phyloP scores from a whole-genome alignment of 1,140 invertebrate genomes.

The Papilio helenus region DNA sequence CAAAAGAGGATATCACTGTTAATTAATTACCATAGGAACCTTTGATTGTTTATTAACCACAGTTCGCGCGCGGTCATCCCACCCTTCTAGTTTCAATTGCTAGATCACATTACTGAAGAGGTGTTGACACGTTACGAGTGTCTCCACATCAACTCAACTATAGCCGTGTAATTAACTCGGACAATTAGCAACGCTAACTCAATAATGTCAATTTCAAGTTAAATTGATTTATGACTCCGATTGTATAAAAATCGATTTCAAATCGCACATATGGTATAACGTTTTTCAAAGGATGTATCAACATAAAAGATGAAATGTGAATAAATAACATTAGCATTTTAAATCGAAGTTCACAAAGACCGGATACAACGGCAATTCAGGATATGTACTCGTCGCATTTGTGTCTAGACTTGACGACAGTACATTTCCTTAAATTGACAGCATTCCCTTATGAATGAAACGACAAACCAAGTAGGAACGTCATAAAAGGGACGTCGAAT shows the following conservation, averaged over 20 bases:
- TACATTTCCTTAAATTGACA: slow-evolving; percentile 42
- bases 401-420: slow-evolving; percentile 49
- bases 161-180: slow-evolving; percentile 65
- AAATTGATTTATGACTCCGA: not conserved
- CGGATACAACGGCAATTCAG: slow-evolving; percentile 63
- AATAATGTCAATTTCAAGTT: slow-evolving; percentile 51
- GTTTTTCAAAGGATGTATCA: not conserved
- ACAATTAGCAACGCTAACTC: slow-evolving; percentile 8
- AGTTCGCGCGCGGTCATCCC: slow-evolving; percentile 56
- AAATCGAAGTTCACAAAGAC: slow-evolving; percentile 55
- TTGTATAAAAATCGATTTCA: not conserved
- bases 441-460: slow-evolving; percentile 7
- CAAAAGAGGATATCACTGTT: not conserved
- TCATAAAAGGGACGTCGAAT: slow-evolving; percentile 16
- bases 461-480: not conserved
- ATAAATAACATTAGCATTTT: slow-evolving; percentile 51
- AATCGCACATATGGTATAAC: not conserved
- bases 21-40: slow-evolving; percentile 47
- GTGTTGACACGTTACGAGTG: slow-evolving; percentile 65
- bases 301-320: not conserved
- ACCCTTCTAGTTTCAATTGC: slow-evolving; percentile 62
- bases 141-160: slow-evolving; percentile 63
- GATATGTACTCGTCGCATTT: slow-evolving; percentile 65
- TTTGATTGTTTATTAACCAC: slow-evolving; percentile 65
- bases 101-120: slow-evolving; percentile 67